A percentile compares a stretch with the other conserved stretches of the same genome.
These are phyloP conservation scores for Megaceryle maxima DNA, from an alignment of 2,113 vertebrate genomes.

Conservation along the genomic window DNA sequence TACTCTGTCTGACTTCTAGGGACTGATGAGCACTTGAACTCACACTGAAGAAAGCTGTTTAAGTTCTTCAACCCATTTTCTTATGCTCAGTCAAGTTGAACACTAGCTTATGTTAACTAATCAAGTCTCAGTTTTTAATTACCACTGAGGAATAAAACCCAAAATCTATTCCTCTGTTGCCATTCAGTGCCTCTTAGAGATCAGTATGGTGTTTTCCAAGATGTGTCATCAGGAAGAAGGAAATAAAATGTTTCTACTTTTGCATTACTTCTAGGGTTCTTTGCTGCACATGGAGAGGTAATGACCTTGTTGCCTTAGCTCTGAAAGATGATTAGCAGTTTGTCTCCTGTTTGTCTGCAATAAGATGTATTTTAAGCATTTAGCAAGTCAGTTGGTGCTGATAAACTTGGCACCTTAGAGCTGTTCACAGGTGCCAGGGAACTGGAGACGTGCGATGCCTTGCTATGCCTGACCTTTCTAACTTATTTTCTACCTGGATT, in stretches of 20 bases:
- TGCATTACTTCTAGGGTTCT: background rate
- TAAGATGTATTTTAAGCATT: conserved; percentile 38
- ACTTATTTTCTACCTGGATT: conserved; percentile 20
- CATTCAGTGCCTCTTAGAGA: background rate
- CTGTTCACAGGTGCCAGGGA: background rate
- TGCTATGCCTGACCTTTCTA: conserved; percentile 38
- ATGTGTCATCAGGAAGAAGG: background rate
- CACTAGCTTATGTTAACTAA: background rate
- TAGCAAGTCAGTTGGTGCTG: background rate
- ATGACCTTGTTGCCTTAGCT: background rate
- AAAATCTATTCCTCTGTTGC: background rate
- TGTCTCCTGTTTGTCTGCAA: background rate
- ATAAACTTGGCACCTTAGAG: background rate
- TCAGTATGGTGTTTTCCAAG: background rate
- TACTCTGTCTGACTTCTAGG: background rate
- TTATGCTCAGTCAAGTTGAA: background rate
- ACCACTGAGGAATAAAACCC: background rate
- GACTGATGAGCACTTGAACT: background rate
- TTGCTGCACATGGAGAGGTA: background rate
- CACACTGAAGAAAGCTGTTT: background rate
- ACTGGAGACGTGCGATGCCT: background rate
- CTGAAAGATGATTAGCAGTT: background rate
- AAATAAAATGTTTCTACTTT: background rate
- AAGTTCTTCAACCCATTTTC: background rate
- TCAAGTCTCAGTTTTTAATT: background rate